phyloP scores from a whole-genome alignment of 2,113 vertebrate genomes.

The Merops nubicus region DNA sequence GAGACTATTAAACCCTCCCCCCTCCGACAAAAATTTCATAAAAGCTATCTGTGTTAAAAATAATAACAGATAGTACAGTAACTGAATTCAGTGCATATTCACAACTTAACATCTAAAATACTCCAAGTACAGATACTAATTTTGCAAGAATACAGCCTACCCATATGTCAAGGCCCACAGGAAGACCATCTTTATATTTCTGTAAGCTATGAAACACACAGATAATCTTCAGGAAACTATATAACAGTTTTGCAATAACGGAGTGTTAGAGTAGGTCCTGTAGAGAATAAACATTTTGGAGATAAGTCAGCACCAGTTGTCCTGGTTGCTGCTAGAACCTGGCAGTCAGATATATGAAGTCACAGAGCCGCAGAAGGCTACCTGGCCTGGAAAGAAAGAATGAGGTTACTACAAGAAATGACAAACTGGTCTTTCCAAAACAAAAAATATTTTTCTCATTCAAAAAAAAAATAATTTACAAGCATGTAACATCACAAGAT shows the following conservation, averaged over 20 bases:
- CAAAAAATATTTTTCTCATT: not conserved
- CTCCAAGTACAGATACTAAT: not conserved
- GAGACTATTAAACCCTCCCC: no score
- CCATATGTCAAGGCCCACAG: not conserved
- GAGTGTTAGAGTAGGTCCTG: not conserved
- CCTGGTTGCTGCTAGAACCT: not conserved
- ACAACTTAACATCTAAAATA: not conserved
- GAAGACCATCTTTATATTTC: not conserved
- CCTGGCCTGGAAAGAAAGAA: not conserved
- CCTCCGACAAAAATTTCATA: no score
- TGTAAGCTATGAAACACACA: constrained; percentile 1
- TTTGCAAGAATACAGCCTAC: not conserved
- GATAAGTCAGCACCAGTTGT: not conserved
- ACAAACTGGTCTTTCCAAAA: not conserved
- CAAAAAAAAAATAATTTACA: no score
- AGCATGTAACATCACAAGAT: not conserved
- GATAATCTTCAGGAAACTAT: not conserved
- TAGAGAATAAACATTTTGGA: constrained; percentile 6
- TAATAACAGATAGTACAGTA: not conserved
- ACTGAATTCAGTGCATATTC: not conserved
- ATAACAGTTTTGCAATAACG: constrained; percentile 9
- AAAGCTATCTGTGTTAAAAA: not conserved
- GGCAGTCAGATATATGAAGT: not conserved
- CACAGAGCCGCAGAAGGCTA: not conserved
- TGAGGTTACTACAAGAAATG: not conserved